Conservation (phyloP, 2,113 vertebrate genomes). For the Dicaeum eximium region DNA sequence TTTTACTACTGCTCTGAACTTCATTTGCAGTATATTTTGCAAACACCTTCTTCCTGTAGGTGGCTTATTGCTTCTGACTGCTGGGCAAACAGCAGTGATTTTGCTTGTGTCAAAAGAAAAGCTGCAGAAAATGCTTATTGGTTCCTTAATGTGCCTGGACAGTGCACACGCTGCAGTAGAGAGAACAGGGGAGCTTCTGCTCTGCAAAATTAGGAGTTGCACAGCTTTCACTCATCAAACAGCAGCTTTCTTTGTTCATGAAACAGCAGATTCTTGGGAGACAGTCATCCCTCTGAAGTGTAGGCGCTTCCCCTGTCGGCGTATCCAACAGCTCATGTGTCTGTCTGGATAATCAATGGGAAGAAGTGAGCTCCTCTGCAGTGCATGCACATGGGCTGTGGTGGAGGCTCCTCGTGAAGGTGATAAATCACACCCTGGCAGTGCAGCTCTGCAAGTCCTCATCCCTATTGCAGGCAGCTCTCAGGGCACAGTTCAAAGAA, state of each 20-base stretch:
- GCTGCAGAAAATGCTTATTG: background rate
- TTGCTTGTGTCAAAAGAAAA: conserved; percentile 1
- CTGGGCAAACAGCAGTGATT: background rate
- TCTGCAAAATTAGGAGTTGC: background rate
- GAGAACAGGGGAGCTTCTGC: background rate
- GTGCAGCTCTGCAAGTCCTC: background rate
- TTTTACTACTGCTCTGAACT: background rate
- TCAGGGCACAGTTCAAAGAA: background rate
- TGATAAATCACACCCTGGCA: background rate
- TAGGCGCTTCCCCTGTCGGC: background rate
- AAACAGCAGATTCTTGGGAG: background rate
- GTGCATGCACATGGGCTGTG: background rate
- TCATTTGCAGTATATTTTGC: conserved; percentile 8
- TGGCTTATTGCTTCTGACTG: background rate
- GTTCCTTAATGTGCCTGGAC: background rate
- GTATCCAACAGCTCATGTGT: background rate
- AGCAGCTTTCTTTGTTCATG: background rate
- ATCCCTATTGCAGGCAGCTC: background rate
- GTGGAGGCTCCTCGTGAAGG: background rate
- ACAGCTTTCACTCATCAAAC: background rate
- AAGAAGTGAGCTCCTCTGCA: background rate
- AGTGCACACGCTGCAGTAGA: background rate
- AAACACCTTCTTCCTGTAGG: background rate
- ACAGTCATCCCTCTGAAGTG: background rate
- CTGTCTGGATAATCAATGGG: background rate